Evolutionary conservation across 1,140 invertebrate genomes (phyloP), one percentile per base, ranked within the genome.

Genomic region (Acromyrmex heyeri): DNA sequence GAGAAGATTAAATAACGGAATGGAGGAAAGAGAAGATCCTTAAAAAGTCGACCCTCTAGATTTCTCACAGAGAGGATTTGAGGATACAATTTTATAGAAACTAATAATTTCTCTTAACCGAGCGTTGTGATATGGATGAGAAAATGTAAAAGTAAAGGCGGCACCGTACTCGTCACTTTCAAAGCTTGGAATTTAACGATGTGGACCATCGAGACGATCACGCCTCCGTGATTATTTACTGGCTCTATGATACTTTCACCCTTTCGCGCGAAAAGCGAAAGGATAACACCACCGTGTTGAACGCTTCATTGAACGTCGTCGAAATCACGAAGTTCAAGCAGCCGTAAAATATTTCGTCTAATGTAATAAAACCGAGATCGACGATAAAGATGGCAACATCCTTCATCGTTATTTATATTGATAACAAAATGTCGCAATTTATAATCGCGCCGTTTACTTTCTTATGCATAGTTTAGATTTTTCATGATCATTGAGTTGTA

Each of bases 211-310:
- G 77, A 69, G 27, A 27, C 27, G 77, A 81, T 82, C 79, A 72
- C 67, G 79, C 67, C 67, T 72, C 53, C 10, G 34, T 30, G 79
- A 73, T 82, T 82, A 55, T 82, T 59, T 14, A 4, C 7, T 27
- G 79, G 34, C 69, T 21, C 79, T 48, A 30, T 30, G 24, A 16
- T 50, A 62, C 79, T 83, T 83, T 83, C 79, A 83, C 69, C 79
- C 79, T 83, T 34, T 38, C 69, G 79, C 53, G 44, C 18, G 50
- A 82, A 82, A 57, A 83, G 55, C 79, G 79, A 73, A 73, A 73
- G 79, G 79, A 83, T 61, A 30, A 27, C 24, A 30, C 27, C 48
- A 18, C 3, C 53, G 14, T 18, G 53, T 67, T 38, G 55, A 14
- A 59, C 53, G 34, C 38, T 48, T 14, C 24, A 75, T 62, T 50